phyloP scores from a whole-genome alignment of 2,113 vertebrate species.

The Aegotheles bennettii region DNA sequence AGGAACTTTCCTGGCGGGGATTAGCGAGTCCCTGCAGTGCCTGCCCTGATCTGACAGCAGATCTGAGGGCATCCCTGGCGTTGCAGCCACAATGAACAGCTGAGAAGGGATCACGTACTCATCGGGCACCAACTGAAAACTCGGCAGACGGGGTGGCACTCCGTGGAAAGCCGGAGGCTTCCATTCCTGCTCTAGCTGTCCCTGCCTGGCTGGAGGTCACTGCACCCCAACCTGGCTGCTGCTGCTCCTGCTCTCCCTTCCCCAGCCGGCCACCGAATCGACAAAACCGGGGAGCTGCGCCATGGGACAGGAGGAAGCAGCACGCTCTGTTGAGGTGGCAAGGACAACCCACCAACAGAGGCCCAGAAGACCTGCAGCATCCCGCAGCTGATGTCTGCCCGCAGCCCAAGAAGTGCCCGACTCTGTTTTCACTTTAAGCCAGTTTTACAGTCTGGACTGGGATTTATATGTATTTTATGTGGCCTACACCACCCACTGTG shows the following conservation, averaged over 20 bases:
- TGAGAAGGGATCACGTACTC: background rate
- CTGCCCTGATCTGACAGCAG: background rate
- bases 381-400: background rate
- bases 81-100: background rate
- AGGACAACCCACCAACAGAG: background rate
- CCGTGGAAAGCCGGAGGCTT: accelerated
- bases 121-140: accelerated
- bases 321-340: accelerated
- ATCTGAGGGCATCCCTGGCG: background rate
- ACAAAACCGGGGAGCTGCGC: background rate
- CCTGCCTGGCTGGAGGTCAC: background rate
- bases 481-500: background rate
- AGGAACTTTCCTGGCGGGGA: constrained; percentile 17
- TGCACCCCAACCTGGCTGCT: accelerated
- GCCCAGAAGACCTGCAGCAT: background rate
- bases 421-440: constrained; percentile 9
- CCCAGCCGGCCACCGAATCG: accelerated
- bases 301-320: background rate
- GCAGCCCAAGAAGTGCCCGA: background rate
- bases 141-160: accelerated
- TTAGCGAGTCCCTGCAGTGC: background rate
- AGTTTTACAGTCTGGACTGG: background rate
- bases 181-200: background rate
- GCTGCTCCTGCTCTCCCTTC: background rate
- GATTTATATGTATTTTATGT: background rate